Evolutionary conservation across 2,797 vertebrate species (phyloP), one percentile per base, ranked within the genome.

Genomic region (Enteromius unitaeniatus): DNA sequence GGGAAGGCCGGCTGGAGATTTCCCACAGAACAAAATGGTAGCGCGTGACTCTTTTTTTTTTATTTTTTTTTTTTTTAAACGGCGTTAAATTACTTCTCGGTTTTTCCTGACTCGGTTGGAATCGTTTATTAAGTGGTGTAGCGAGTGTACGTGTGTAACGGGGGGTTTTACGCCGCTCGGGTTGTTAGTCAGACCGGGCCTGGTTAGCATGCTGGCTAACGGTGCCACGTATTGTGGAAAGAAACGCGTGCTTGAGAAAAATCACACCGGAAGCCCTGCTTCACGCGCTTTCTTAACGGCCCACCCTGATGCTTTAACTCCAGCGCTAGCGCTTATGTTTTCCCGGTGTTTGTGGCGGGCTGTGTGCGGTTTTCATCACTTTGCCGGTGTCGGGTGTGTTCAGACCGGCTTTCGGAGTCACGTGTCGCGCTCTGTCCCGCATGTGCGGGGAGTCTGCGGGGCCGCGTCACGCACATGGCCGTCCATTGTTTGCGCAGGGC

Each of bases 171-270:
- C 37, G 34, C 15, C 11, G 21, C 23, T 75, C 13, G 2, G 45
- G 17, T 17, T 17, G 13, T 49, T 34, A 19, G 17, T 31, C 37
- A 37, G 26, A 0, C 15, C 13, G 45, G 68, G 79, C 67, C 79
- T 47, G 1, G 21, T 34, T 82, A 75, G 79, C 79, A 0, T 62
- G 40, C 26, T 81, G 73, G 80, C 70, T 75, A 17, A 0, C 28
- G 3, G 0, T 82, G 81, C 81, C 81, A 82, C 81, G 81, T 82
- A 82, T 82, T 67, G 81, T 75, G 13, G 3, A 55, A 26, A 26
- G 1, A 40, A 11, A 42, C 1, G 26, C 1, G 13, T 49, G 40
- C 3, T 15, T 21, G 19, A 28, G 40, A 4, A 23, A n/a, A 72
- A 3, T n/a, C 17, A 3, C 60, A 7, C 3, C 26, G 1, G 10